These are phyloP conservation scores for Cyprinodon tularosa DNA, from an alignment of 2,113 vertebrate genomes.

Conservation along the genomic window DNA sequence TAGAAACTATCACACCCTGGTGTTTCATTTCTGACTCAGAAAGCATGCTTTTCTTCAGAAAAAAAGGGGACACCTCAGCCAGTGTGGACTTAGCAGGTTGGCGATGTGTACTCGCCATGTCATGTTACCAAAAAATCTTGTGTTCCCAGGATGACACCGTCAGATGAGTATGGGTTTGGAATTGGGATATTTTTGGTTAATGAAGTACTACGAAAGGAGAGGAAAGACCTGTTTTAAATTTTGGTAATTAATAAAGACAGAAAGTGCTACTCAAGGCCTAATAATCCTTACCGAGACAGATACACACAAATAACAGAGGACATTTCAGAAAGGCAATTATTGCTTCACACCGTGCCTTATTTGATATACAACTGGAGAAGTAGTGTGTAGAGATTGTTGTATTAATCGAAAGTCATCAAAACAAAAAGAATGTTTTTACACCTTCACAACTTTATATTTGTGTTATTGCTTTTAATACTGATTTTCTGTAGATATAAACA, in stretches of 20 bases:
- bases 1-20: constrained; percentile 51
- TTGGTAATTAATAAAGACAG: background rate
- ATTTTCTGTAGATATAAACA: too few relatives aligned
- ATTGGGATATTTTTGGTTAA: constrained; percentile 21
- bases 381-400: background rate
- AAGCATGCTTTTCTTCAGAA: constrained; percentile 63
- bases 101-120: constrained; percentile 77
- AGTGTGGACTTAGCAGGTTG: constrained; percentile 74
- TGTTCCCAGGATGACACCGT: constrained; percentile 72
- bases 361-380: background rate
- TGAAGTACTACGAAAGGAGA: constrained; percentile 28
- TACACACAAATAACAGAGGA: background rate
- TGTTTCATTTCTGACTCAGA: constrained; percentile 62
- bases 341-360: background rate
- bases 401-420: background rate
- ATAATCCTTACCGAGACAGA: too few relatives aligned
- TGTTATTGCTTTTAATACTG: too few relatives aligned
- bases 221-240: background rate
- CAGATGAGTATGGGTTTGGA: constrained; percentile 15
- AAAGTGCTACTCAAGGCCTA: background rate
- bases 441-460: too few relatives aligned
- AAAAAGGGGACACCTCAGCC: constrained; percentile 69
- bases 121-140: constrained; percentile 66
- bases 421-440: background rate
- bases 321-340: background rate